Evolutionary conservation across 2,113 vertebrate genomes (phyloP), one percentile per base, ranked within the genome.

Genomic region (Coregonus clupeaformis): DNA sequence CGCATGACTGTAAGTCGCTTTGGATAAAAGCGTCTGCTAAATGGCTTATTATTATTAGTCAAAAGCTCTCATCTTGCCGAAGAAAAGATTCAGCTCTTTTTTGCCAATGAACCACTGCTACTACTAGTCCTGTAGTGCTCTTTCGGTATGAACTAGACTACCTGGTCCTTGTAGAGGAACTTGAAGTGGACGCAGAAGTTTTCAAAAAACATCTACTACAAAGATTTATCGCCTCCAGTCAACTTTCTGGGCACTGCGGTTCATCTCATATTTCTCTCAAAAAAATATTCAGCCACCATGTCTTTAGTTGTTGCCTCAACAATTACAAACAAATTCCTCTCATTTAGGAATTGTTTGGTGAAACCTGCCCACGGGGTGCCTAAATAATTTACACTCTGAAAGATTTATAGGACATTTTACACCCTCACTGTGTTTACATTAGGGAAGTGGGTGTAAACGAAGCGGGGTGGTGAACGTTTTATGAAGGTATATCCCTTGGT

Each of bases 351-450:
- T 2, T 6, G n/a, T 68, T 68, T 27, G 70, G 24, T 72, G 52
- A 77, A 66, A 64, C 75, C 69, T 65, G 22, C 73, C 59, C 68
- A 22, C 29, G 57, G 4, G 0, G 25, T 6, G 36, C 36, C 29
- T 25, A 5, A 18, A 14, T 16, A 24, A 82, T 82, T 74, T 77
- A 76, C 74, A 77, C 69, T 62, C 65, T 77, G 77, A 79, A 77
- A 77, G 71, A 84, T 84, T 75, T 65, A 90, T 77, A 9, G 63
- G 82, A 79, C 42, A 84, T 86, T 81, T 85, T 71, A 87, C 87
- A 87, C 83, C 81, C 42, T 82, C 30, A 11, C 65, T 60, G 71
- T 82, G 84, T 85, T 82, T 71, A 79, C 79, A 77, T 73, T 68
- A 77, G 71, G 32, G 69, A 78, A 73, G 71, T 64, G 72, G 22